A percentile compares a stretch with the other conserved stretches of the same genome.
phyloP scores from a whole-genome alignment of 2,113 vertebrate species.

The Oryzias woworae region DNA sequence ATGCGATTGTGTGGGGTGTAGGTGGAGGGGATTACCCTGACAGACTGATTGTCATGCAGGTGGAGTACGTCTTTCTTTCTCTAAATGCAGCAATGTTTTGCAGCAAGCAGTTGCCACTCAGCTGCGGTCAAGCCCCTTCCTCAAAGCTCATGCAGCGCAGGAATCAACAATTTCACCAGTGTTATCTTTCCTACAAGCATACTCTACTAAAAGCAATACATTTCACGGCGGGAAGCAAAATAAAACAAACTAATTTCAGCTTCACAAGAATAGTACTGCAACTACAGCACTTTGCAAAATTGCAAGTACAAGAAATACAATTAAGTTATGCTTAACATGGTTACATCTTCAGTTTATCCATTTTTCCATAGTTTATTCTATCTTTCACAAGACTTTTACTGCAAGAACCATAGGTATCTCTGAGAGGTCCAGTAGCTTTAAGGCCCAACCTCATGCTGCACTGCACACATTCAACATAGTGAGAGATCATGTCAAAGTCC shows the following conservation, averaged over 20 bases:
- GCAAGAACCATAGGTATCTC: conserved; percentile 1
- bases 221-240: conserved; percentile 4
- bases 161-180: conserved; percentile 70
- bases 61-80: conserved; percentile 65
- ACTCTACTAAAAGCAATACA: not conserved
- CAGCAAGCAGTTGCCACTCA: conserved; percentile 88
- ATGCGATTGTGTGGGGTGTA: conserved; percentile 27
- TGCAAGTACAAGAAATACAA: conserved; percentile 10
- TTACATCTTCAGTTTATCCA: conserved; percentile 23
- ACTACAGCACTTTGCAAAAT: not conserved
- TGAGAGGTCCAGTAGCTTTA: conserved; percentile 26
- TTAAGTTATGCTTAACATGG: conserved; percentile 17
- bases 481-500: conserved; percentile 62
- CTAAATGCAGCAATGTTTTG: conserved; percentile 82
- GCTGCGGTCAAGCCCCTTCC: conserved; percentile 62
- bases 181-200: conserved; percentile 11
- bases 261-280: conserved; percentile 3
- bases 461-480: conserved; percentile 37
- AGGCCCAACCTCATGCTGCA: conserved; percentile 24
- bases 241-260: conserved; percentile 5
- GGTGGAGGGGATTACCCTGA: conserved; percentile 55
- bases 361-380: too few relatives aligned
- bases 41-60: conserved; percentile 84
- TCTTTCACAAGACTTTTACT: too few relatives aligned
- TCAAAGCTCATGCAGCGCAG: conserved; percentile 80